Conservation (phyloP, 1,140 invertebrate genomes). For the Drosophila funebris region DNA sequence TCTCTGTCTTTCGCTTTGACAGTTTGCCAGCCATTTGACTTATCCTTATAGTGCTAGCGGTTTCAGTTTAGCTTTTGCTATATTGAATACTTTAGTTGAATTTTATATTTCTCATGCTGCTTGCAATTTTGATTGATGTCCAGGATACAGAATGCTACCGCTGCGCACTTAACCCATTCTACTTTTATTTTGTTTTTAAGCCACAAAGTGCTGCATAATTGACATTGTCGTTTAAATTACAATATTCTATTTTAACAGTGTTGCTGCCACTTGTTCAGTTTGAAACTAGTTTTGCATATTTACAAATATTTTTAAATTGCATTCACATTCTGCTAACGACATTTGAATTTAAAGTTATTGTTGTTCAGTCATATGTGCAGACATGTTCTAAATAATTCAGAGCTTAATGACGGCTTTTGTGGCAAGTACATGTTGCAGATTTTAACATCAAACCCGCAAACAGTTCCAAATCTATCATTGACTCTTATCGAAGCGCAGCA, state of each 20-base stretch:
- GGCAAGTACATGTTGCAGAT: slow-evolving; percentile 7
- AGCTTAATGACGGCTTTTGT: slow-evolving; percentile 26
- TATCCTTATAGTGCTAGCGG: slow-evolving; percentile 60
- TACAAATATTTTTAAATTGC: slow-evolving; percentile 17
- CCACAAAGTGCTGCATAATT: slow-evolving; percentile 49
- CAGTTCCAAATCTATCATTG: slow-evolving; percentile 9
- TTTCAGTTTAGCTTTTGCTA: neutral
- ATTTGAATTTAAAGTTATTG: slow-evolving; percentile 18
- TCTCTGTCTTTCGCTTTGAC: no score
- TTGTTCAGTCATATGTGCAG: neutral
- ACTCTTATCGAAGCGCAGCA: neutral
- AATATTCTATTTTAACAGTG: slow-evolving; percentile 12
- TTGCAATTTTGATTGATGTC: slow-evolving; percentile 48
- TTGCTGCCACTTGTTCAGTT: neutral
- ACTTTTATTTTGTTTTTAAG: neutral
- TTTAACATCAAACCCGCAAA: slow-evolving; percentile 10
- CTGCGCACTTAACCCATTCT: no score
- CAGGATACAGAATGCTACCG: neutral
- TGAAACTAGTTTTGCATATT: slow-evolving; percentile 21
- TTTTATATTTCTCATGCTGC: slow-evolving; percentile 14
- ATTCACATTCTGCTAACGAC: neutral
- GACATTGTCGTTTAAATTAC: slow-evolving; percentile 41
- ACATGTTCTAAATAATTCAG: slow-evolving; percentile 25
- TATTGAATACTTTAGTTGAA: slow-evolving; percentile 10
- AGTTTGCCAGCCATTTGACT: slow-evolving; percentile 23